These are phyloP conservation scores for Thera obeliscata DNA, from an alignment of 2,888 invertebrate genomes.

Conservation along the genomic window DNA sequence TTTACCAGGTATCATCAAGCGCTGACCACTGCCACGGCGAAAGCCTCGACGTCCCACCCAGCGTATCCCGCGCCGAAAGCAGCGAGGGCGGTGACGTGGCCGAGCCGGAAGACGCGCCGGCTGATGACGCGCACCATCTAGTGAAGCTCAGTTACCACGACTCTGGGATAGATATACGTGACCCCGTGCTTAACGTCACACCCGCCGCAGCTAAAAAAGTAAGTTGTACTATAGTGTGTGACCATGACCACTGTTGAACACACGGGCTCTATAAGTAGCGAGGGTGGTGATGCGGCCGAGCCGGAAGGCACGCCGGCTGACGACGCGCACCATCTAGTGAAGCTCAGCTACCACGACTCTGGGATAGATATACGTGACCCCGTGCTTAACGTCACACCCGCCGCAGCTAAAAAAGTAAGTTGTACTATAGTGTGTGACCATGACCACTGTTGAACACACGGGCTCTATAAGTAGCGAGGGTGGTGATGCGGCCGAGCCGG, in stretches of 20 bases:
- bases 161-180: conserved; percentile 95
- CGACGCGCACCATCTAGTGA: no score
- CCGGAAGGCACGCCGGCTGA: conserved; percentile 61
- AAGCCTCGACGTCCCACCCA: conserved; percentile 61
- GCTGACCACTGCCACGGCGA: conserved; percentile 72
- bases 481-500: conserved; percentile 60
- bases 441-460: no score
- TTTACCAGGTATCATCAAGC: conserved; percentile 69
- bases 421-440: no score
- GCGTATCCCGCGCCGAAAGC: conserved; percentile 46
- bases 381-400: no score
- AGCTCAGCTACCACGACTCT: no score
- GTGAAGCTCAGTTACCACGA: conserved; percentile 94
- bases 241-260: no score
- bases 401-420: no score
- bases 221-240: conserved; percentile 27
- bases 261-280: no score
- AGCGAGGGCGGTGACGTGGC: conserved; percentile 51
- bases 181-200: conserved; percentile 87
- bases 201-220: conserved; percentile 88
- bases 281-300: conserved; percentile 48
- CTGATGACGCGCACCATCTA: conserved; percentile 81
- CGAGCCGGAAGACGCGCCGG: conserved; percentile 66
- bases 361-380: no score
- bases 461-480: no score